Percentiles rank a stretch among this genome's conserved stretches.
These are phyloP conservation scores for Bujurquina vittata DNA, from an alignment of 2,113 vertebrate genomes.

Conservation along the genomic window DNA sequence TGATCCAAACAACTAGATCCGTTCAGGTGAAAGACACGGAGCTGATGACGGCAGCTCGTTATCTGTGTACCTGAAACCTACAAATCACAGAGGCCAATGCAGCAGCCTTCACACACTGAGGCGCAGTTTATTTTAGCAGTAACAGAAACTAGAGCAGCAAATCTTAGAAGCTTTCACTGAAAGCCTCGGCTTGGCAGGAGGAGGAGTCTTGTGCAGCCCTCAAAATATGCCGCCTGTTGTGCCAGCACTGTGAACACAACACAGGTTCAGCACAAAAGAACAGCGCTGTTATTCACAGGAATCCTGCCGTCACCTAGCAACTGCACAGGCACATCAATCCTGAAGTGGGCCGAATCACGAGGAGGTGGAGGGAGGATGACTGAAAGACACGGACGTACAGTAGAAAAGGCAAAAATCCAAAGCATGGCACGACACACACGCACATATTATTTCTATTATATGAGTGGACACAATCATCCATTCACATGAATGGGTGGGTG, in stretches of 20 bases:
- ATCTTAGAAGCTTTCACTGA: constrained; percentile 32
- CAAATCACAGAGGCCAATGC: constrained; percentile 35
- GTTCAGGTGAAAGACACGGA: neutral
- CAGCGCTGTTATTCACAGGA: constrained; percentile 71
- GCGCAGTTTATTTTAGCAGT: neutral
- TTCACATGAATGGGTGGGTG: too few relatives aligned
- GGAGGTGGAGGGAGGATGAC: neutral
- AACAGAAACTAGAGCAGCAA: constrained; percentile 11
- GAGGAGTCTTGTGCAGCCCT: constrained; percentile 19
- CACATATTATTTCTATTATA: too few relatives aligned
- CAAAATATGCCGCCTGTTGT: constrained; percentile 56
- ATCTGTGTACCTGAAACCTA: constrained; percentile 8
- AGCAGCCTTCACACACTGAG: neutral
- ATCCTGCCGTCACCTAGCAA: constrained; percentile 71
- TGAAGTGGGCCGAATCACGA: constrained; percentile 31
- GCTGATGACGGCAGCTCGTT: constrained; percentile 3
- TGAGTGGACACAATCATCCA: too few relatives aligned
- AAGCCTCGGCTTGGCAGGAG: constrained; percentile 21
- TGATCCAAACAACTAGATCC: neutral
- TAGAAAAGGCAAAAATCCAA: neutral
- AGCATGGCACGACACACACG: neutral
- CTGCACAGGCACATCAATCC: constrained; percentile 55
- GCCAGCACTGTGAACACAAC: constrained; percentile 61
- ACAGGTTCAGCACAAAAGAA: constrained; percentile 65
- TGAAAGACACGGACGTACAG: neutral